phyloP scores from a whole-genome alignment of 2,888 invertebrate species.

The Timandra comae region DNA sequence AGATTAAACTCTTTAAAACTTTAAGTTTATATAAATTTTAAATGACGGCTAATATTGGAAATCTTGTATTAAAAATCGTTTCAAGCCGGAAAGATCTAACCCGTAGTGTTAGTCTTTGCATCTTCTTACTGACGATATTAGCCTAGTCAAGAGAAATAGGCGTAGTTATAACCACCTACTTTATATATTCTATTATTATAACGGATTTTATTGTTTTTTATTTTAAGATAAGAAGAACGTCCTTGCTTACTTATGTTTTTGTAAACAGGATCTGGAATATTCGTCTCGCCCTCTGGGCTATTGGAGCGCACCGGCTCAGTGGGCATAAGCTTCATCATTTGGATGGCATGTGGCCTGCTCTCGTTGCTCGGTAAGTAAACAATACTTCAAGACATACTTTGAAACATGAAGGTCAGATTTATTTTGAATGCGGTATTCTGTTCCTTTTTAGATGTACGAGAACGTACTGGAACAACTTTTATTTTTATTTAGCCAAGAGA shows the following conservation, averaged over 20 bases:
- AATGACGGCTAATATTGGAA: too few species aligned
- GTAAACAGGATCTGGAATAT: conserved; percentile 94
- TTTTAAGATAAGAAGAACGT: not conserved
- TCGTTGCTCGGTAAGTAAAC: conserved; percentile 87
- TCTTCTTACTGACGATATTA: too few species aligned
- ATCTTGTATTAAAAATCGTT: too few species aligned
- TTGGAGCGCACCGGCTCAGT: conserved; percentile 94
- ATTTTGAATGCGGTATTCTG: not conserved
- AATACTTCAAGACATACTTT: not conserved
- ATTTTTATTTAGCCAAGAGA: too few species aligned
- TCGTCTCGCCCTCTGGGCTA: conserved; percentile 97
- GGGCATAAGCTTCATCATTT: conserved; percentile 95
- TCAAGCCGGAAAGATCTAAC: too few species aligned
- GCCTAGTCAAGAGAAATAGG: too few species aligned
- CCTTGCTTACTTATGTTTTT: conserved; percentile 6
- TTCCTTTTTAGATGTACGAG: not conserved
- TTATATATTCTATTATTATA: too few species aligned
- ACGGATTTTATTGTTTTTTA: too few species aligned
- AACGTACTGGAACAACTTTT: not conserved
- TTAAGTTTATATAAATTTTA: too few species aligned
- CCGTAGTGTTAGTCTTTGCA: too few species aligned
- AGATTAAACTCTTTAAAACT: too few species aligned
- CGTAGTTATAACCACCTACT: too few species aligned
- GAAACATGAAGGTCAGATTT: not conserved
- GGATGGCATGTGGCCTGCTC: conserved; percentile 95